A percentile compares a stretch with the other conserved stretches of the same genome.
These are phyloP conservation scores for Allophyes oxyacanthae DNA, from an alignment of 2,888 invertebrate genomes.

Conservation along the genomic window DNA sequence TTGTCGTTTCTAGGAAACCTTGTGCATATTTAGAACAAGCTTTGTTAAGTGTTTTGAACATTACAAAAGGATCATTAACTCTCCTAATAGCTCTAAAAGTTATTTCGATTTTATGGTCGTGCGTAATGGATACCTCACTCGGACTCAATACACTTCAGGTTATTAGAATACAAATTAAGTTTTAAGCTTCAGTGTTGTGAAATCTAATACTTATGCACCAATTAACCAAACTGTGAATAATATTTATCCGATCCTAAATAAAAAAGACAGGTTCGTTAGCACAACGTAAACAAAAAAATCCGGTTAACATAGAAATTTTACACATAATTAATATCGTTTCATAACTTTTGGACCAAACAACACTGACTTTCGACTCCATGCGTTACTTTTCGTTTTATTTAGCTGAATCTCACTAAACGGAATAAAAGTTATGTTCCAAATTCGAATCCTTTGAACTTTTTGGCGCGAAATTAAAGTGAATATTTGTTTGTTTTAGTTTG, in stretches of 20 bases:
- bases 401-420: conserved; percentile 24
- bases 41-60: conserved; percentile 19
- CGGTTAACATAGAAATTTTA: conserved; percentile 16
- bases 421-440: conserved; percentile 42
- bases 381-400: conserved; percentile 32
- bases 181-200: conserved; percentile 1
- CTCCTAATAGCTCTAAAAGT: conserved; percentile 34
- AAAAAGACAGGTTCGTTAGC: conserved; percentile 30
- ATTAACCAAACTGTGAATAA: conserved; percentile 19
- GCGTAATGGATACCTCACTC: conserved; percentile 23
- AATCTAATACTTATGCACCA: conserved; percentile 18
- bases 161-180: conserved; percentile 4
- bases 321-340: conserved; percentile 25
- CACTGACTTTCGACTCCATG: conserved; percentile 1
- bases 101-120: conserved; percentile 39
- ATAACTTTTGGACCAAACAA: conserved; percentile 26
- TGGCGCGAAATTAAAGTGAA: conserved; percentile 34
- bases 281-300: conserved; percentile 41
- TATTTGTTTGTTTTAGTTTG: conserved; percentile 37
- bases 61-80: conserved; percentile 37
- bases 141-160: conserved; percentile 4
- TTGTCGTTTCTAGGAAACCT: conserved; percentile 44
- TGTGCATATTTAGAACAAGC: conserved; percentile 33
- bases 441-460: conserved; percentile 54
- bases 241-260: conserved; percentile 29